phyloP scores from a whole-genome alignment of 92 coral and sea anemone species.

The Chrysogorgia sp. region DNA sequence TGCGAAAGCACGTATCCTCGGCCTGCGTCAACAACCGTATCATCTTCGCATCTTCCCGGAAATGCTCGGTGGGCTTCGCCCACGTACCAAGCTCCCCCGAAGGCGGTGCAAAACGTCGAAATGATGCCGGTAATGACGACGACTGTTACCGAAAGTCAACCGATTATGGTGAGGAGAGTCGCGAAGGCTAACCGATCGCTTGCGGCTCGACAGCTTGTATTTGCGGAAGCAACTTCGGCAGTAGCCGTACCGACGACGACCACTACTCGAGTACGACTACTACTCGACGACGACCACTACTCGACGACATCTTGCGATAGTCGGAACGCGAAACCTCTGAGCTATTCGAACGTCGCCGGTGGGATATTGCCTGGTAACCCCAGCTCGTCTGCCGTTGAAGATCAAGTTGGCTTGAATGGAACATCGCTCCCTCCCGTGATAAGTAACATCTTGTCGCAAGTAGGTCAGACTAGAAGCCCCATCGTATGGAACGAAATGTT shows the following conservation, averaged over 20 bases:
- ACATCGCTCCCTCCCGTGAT: conserved; percentile 78
- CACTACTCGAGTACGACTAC: conserved; percentile 21
- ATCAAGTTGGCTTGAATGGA: not conserved
- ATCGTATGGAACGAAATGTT: conserved; percentile 96
- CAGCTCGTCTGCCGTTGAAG: not conserved
- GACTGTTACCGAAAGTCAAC: conserved; percentile 37
- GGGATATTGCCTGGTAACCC: conserved; percentile 29
- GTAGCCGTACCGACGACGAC: not conserved
- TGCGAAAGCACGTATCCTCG: conserved; percentile 37
- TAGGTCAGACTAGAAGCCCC: conserved; percentile 92
- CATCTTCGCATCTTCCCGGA: conserved; percentile 86
- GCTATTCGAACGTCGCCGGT: conserved; percentile 43
- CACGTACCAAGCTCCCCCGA: conserved; percentile 80
- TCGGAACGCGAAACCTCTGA: conserved; percentile 35
- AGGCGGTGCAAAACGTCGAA: conserved; percentile 81
- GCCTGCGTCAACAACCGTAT: conserved; percentile 9
- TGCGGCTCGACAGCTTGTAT: conserved; percentile 77
- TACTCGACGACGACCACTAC: no score
- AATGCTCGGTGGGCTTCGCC: conserved; percentile 96
- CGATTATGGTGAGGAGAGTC: conserved; percentile 54
- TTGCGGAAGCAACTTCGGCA: conserved; percentile 7
- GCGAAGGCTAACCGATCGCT: conserved; percentile 75
- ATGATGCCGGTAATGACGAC: conserved; percentile 54
- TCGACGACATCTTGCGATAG: conserved; percentile 17
- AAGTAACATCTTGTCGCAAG: conserved; percentile 86